phyloP scores from a whole-genome alignment of 2,113 vertebrate species.

The Tursiops truncatus region DNA sequence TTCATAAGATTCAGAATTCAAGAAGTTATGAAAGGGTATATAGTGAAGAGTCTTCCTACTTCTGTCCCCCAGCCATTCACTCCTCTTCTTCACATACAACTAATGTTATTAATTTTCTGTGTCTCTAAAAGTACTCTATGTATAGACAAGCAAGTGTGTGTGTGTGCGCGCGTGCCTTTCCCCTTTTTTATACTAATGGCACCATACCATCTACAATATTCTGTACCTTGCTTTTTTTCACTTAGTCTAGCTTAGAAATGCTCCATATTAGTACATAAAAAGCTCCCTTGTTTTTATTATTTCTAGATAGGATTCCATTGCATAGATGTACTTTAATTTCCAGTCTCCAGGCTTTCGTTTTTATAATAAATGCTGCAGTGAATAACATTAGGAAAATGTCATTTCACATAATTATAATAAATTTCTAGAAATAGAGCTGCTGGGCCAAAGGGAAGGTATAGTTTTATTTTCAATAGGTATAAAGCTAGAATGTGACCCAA shows the following conservation, averaged over 20 bases:
- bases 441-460: background rate
- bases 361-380: conserved; percentile 28
- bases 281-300: background rate
- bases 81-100: conserved; percentile 8
- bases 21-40: background rate
- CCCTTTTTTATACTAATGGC: background rate
- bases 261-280: conserved; percentile 21
- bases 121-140: background rate
- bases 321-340: background rate
- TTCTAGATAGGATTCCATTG: background rate
- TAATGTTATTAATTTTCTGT: conserved; percentile 12
- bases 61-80: background rate
- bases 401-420: conserved; percentile 40
- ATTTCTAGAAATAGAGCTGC: conserved; percentile 36
- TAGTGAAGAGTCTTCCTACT: background rate
- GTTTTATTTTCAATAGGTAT: conserved; percentile 51
- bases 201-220: background rate
- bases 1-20: conserved; percentile 19
- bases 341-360: background rate
- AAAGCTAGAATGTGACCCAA: background rate
- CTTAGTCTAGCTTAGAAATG: conserved; percentile 31
- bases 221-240: background rate
- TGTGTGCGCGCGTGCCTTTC: background rate
- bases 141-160: background rate
- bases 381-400: conserved; percentile 22